Base-by-base conservation (phyloP, 1,140 invertebrate genomes). In the Drosophila obscura region DNA sequence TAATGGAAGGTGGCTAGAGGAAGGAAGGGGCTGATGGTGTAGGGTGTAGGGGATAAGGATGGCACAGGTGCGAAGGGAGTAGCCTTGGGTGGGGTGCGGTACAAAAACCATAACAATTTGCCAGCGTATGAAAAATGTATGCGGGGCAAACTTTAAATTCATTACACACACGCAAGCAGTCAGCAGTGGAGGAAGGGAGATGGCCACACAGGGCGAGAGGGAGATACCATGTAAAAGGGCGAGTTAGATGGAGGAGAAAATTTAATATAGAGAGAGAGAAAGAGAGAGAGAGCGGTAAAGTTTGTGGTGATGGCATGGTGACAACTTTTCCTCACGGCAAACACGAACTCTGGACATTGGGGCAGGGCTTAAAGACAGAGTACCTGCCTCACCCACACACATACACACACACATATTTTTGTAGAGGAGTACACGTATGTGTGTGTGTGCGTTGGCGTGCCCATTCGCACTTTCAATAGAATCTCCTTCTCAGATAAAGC, bases 141-240 rank as follows among this genome's bases (percentile, higher is more conserved):
- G 83, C 75, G 64, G 61, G 66, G 79, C 83, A 76, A 87, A 88
- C 83, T 87, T 88, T 87, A 87, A 87, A 87, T 87, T 87, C 83
- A 87, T 87, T 87, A 88, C 83, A 87, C 75, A 87, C 82, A 87
- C 75, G 83, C 82, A 87, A 87, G 76, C 35, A 39, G 82, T 79
- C 57, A 58, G 69, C 62, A 50, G 19, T 19, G n/a, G 19, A 19
- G 45, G 46, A 15, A 43, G 43, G 44, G 48, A 13, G 41, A 43
- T 5, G 35, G 19, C 24, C 51, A 58, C 46, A 45, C 11, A 43
- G 43, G 22, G 26, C 19, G 22, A 39, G 24, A 16, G n/a, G 35
- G 9, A 39, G 31, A 35, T 11, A 11, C 8, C 8, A 35, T 41
- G 7, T n/a, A 9, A 2, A 16, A 63, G 11, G 6, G 11, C 9